Evolutionary conservation across 1,140 invertebrate species (phyloP), one percentile per base, ranked within the genome.

Genomic region (Drosophila suzukii): DNA sequence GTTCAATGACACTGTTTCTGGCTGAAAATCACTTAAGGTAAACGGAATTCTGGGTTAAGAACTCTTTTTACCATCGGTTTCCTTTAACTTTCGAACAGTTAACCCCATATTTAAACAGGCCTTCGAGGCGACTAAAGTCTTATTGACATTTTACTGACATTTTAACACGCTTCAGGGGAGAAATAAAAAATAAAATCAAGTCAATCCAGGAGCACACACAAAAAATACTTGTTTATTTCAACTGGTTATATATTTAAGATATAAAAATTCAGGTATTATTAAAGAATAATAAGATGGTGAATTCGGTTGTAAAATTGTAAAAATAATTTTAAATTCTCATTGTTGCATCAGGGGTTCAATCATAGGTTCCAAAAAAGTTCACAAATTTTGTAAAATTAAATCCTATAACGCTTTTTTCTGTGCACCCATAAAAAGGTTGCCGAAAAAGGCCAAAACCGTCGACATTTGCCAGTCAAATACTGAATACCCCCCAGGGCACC

Each of bases 91-190:
- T 70, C 56, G 36, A 71, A 78, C 75, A 51, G 74, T 77, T 77
- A 77, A 68, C 53, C 63, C 63, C 68, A 71, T 68, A 77, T 77
- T 77, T 77, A 54, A 59, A 10, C 24, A 38, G 60, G 46, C n/a
- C 12, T 60, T 38, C 41, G 41, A 47, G 55, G 17, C 47, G 50
- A 63, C 63, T n/a, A 60, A 27, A 39, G 51, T 43, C 53, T 70
- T 71, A 75, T 66, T 88, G 68, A 71, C 83, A 78, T 44, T 44
- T 74, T 57, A 46, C 47, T 75, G 70, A 79, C 79, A 72, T 79
- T 65, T 78, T 71, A 82, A 75, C 70, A 75, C 78, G 53, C 41
- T 76, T 55, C 59, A 32, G 60, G 43, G 53, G 58, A n/a, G 44
- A 17, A 44, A 63, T 13, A 5, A 5, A 27, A 27, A 27, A 27